Conservation (phyloP, 2,113 vertebrate genomes). For the Python bivittatus region DNA sequence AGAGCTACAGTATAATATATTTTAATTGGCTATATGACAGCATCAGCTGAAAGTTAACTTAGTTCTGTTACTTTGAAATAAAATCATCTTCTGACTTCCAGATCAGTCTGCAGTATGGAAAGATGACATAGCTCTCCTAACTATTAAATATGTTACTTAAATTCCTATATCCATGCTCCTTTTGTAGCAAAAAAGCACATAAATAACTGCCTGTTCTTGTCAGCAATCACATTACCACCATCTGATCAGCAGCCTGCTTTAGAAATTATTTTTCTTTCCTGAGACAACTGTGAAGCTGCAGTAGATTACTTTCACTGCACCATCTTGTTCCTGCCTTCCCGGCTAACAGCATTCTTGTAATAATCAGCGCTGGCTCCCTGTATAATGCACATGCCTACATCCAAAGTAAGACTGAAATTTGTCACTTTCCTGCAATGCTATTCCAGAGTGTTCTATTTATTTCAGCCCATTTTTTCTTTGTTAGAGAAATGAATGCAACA, state of each 20-base stretch:
- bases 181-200: not conserved
- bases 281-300: not conserved
- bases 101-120: not conserved
- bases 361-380: not conserved
- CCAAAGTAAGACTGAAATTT: not conserved
- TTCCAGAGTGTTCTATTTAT: not conserved
- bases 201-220: not conserved
- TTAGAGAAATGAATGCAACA: not conserved
- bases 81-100: not conserved
- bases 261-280: not conserved
- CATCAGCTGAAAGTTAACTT: not conserved
- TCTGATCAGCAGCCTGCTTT: not conserved
- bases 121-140: not conserved
- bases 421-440: not conserved
- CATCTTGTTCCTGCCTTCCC: not conserved
- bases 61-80: not conserved
- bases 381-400: accelerated
- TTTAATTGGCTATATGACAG: not conserved
- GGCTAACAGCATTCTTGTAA: not conserved
- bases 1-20: not conserved
- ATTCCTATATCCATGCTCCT: not conserved
- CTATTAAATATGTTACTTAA: constrained; percentile 13
- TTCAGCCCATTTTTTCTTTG: not conserved
- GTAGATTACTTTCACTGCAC: not conserved
- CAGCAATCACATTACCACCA: not conserved